Conservation (phyloP, 2,797 vertebrate species). For the Philypnodon macrostomus region DNA sequence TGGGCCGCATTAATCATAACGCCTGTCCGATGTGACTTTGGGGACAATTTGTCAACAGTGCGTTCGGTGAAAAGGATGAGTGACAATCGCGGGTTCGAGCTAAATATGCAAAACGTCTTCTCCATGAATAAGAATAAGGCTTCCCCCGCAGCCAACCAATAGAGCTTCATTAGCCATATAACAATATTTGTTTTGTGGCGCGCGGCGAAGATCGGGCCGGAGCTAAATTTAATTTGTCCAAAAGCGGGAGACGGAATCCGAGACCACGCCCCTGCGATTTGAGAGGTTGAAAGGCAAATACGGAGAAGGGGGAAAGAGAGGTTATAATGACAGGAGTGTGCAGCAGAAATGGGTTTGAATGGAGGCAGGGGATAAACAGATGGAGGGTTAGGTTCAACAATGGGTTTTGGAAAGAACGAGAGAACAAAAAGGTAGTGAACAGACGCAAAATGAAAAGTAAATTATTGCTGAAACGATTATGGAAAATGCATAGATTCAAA, state of each 20-base stretch:
- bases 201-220: not conserved
- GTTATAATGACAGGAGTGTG: not conserved
- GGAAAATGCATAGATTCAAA: no score
- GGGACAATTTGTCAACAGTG: constrained; percentile 84
- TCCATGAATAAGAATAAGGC: constrained; percentile 85
- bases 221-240: constrained; percentile 9
- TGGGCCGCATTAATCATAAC: constrained; percentile 86
- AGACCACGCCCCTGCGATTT: not conserved
- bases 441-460: no score
- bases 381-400: no score
- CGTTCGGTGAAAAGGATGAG: constrained; percentile 81
- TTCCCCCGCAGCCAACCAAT: not conserved
- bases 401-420: no score
- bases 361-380: no score
- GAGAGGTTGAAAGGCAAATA: not conserved
- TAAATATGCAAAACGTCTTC: constrained; percentile 78
- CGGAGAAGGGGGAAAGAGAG: constrained; percentile 1
- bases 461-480: no score
- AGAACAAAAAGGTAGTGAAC: no score
- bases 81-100: constrained; percentile 82
- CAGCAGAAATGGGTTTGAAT: no score
- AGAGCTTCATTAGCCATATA: constrained; percentile 78
- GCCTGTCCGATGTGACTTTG: constrained; percentile 85
- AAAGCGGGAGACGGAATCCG: not conserved
- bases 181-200: constrained; percentile 81